Conservation (phyloP, 2,888 invertebrate species). For the Sinopyrophorus schimmeli region DNA sequence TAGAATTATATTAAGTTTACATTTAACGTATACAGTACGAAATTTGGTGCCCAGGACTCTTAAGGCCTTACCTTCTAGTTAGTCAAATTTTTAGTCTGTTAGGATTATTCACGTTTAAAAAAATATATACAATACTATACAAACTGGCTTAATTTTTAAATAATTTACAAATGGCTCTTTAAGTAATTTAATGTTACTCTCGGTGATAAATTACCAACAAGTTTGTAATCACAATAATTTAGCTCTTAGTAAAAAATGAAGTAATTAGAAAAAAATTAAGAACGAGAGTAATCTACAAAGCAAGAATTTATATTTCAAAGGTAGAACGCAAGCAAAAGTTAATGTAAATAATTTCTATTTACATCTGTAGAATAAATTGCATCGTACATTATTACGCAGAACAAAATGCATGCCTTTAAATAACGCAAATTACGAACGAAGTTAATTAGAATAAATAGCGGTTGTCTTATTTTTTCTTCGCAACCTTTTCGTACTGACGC, state of each 20-base stretch:
- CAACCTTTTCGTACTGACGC: conserved; percentile 7
- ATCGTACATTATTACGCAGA: conserved; percentile 4
- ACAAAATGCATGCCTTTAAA: conserved; percentile 9
- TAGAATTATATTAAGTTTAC: too few relatives aligned
- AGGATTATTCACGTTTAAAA: too few relatives aligned
- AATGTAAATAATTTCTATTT: conserved; percentile 7
- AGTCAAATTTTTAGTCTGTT: too few relatives aligned
- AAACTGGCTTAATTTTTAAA: too few relatives aligned
- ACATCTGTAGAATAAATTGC: background rate
- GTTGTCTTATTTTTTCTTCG: conserved; percentile 11
- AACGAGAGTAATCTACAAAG: background rate
- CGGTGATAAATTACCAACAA: too few relatives aligned
- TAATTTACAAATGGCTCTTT: too few relatives aligned
- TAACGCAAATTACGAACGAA: conserved; percentile 11
- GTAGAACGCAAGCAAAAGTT: conserved; percentile 5
- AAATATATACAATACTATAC: too few relatives aligned
- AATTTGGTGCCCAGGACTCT: too few relatives aligned
- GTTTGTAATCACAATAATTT: too few relatives aligned
- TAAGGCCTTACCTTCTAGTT: too few relatives aligned
- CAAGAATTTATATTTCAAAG: background rate
- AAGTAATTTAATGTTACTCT: too few relatives aligned
- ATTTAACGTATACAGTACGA: too few relatives aligned
- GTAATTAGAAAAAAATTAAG: background rate
- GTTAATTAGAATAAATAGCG: conserved; percentile 14
- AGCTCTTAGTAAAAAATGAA: background rate